A percentile compares a stretch with the other conserved stretches of the same genome.
Evolutionary conservation across 2,888 invertebrate species (phyloP).

Genomic region (Oscheius sp.): DNA sequence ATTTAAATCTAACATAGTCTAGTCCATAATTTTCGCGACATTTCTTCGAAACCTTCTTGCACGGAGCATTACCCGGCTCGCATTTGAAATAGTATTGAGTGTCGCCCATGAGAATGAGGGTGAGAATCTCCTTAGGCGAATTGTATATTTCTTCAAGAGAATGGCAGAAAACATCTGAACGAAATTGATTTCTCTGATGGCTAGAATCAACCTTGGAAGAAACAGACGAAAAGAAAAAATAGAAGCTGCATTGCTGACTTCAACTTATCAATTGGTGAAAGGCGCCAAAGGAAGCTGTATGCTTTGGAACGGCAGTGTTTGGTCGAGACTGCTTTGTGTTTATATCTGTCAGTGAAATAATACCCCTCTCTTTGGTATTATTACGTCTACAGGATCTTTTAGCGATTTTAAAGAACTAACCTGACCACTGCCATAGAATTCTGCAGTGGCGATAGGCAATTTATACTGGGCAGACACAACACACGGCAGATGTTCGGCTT

Average conservation of each 20-base stretch:
- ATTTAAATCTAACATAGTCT: conserved; percentile 42
- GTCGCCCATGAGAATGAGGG: conserved; percentile 60
- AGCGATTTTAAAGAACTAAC: background rate
- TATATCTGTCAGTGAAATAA: conserved; percentile 4
- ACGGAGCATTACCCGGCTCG: conserved; percentile 56
- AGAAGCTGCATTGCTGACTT: background rate
- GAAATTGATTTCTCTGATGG: too few relatives aligned
- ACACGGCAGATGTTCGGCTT: too few relatives aligned
- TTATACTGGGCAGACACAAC: background rate
- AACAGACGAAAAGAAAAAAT: background rate
- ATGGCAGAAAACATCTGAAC: background rate
- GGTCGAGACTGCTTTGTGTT: background rate
- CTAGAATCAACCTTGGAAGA: background rate
- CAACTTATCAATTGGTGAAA: background rate
- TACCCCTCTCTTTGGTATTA: too few relatives aligned
- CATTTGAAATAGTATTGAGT: conserved; percentile 65
- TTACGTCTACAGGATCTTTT: background rate
- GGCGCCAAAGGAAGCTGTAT: background rate
- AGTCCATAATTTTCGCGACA: conserved; percentile 47
- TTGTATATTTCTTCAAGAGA: background rate
- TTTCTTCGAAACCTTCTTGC: conserved; percentile 51
- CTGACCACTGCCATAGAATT: too few relatives aligned
- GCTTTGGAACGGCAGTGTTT: background rate
- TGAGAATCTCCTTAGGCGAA: conserved; percentile 42
- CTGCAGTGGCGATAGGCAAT: too few relatives aligned